phyloP scores from a whole-genome alignment of 2,113 vertebrate genomes.

The Corvus hawaiiensis region DNA sequence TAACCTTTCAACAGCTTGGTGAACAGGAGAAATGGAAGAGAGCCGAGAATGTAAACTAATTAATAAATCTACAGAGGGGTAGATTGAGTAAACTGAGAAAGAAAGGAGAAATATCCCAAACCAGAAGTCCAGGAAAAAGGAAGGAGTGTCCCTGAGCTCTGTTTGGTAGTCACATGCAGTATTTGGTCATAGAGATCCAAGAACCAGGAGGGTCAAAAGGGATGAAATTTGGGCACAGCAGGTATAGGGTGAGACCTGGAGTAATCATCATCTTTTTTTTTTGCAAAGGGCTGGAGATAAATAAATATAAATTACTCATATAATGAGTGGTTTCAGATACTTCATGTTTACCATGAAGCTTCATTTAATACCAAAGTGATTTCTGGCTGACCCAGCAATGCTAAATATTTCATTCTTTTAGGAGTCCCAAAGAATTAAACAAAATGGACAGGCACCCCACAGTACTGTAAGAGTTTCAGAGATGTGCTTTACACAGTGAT shows the following conservation, averaged over 20 bases:
- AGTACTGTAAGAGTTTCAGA: background rate
- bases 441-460: background rate
- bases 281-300: background rate
- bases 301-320: background rate
- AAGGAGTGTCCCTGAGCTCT: background rate
- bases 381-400: background rate
- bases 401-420: background rate
- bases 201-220: background rate
- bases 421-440: background rate
- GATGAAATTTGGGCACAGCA: background rate
- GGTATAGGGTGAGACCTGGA: background rate
- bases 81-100: background rate
- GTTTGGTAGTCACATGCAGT: background rate
- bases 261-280: background rate
- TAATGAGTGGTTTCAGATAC: background rate
- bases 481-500: background rate
- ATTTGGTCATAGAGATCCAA: background rate
- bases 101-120: background rate
- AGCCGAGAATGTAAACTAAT: background rate
- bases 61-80: background rate
- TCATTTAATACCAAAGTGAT: background rate
- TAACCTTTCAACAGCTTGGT: background rate
- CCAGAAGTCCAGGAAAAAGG: background rate
- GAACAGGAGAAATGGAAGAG: background rate
- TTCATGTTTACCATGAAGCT: background rate